Percentiles rank a stretch among this genome's conserved stretches.
Evolutionary conservation across 1,140 invertebrate species (phyloP).

Genomic region (Eupristina koningsbergeri): DNA sequence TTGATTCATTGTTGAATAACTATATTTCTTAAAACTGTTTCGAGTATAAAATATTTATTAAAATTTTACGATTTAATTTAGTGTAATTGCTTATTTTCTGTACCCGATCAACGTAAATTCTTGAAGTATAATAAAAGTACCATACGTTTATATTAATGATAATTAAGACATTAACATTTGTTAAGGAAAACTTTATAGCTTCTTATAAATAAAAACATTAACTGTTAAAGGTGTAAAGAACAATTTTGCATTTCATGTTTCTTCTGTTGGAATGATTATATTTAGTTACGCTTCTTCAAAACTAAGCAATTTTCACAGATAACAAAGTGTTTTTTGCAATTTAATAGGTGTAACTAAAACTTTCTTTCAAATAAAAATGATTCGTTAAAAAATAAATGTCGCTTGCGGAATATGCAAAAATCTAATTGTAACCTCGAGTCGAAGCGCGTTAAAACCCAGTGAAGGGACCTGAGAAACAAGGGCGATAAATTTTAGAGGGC

Average conservation of each 20-base stretch:
- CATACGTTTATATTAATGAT: not conserved
- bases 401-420: not conserved
- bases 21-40: too few species aligned
- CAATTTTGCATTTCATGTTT: too few species aligned
- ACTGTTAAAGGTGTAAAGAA: too few species aligned
- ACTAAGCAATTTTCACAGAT: too few species aligned
- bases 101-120: not conserved
- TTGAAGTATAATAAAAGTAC: not conserved
- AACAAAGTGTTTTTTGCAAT: too few species aligned
- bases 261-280: too few species aligned
- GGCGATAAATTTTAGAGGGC: conserved; percentile 26
- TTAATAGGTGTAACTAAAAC: not conserved
- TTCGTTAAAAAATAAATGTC: not conserved
- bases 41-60: too few species aligned
- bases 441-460: not conserved
- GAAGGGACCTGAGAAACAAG: not conserved
- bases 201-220: too few species aligned
- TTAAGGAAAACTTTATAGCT: not conserved
- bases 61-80: not conserved
- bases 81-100: not conserved
- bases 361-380: not conserved
- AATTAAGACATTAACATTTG: not conserved
- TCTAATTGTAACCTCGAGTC: conserved; percentile 2
- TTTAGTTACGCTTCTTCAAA: too few species aligned
- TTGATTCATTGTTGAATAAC: too few species aligned